Evolutionary conservation across 2,888 invertebrate genomes (phyloP).

Genomic region (Luffia ferchaultella): DNA sequence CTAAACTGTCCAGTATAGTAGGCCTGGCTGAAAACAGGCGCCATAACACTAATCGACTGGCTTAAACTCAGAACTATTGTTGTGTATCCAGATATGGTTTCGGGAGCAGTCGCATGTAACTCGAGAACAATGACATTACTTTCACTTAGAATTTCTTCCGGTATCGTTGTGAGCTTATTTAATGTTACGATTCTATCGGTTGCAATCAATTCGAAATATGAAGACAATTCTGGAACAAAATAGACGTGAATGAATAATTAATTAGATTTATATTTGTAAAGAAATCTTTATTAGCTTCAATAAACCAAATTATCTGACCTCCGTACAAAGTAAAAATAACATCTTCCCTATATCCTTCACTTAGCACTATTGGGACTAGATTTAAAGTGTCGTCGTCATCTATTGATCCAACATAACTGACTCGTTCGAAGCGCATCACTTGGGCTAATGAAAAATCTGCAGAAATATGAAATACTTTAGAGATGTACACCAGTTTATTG

Average conservation of each 20-base stretch:
- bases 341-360: conserved; percentile 24
- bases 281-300: background rate
- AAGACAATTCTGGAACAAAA: conserved; percentile 18
- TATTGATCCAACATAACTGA: conserved; percentile 28
- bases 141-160: conserved; percentile 20
- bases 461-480: conserved; percentile 8
- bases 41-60: background rate
- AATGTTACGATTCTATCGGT: conserved; percentile 22
- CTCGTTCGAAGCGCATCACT: conserved; percentile 30
- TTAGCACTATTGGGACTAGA: conserved; percentile 26
- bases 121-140: conserved; percentile 11
- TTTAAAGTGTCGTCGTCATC: conserved; percentile 18
- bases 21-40: conserved; percentile 14
- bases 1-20: conserved; percentile 24
- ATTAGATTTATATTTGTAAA: background rate
- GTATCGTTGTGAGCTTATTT: conserved; percentile 17
- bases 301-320: conserved; percentile 2
- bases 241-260: background rate
- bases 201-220: conserved; percentile 21
- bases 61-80: conserved; percentile 19
- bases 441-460: conserved; percentile 30
- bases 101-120: background rate
- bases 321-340: conserved; percentile 21
- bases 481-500: background rate
- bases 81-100: conserved; percentile 20